phyloP scores from a whole-genome alignment of 2,797 vertebrate species.

The Masticophis lateralis region DNA sequence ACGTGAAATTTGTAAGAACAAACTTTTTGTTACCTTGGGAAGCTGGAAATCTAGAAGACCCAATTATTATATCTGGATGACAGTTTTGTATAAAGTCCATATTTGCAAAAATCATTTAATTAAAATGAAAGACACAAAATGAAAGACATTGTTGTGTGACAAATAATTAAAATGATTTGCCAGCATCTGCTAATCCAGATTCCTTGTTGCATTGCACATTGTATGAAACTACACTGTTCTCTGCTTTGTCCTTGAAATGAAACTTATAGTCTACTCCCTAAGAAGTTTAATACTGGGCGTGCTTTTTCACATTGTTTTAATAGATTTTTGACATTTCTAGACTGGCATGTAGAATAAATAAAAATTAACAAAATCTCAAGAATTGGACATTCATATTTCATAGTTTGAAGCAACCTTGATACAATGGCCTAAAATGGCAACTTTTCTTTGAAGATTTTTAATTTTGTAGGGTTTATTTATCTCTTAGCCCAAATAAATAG shows the following conservation, averaged over 20 bases:
- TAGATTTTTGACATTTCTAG: constrained; percentile 53
- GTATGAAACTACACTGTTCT: constrained; percentile 54
- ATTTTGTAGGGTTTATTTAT: neutral
- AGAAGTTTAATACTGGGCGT: constrained; percentile 70
- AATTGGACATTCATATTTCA: constrained; percentile 59
- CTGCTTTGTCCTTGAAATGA: constrained; percentile 65
- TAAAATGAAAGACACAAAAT: constrained; percentile 71
- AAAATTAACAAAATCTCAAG: constrained; percentile 63
- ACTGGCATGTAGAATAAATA: constrained; percentile 64
- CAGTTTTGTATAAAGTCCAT: constrained; percentile 56
- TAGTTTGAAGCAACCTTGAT: constrained; percentile 48
- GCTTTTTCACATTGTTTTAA: constrained; percentile 68
- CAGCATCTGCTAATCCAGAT: constrained; percentile 55
- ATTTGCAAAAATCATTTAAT: constrained; percentile 72
- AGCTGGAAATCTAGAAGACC: constrained; percentile 61
- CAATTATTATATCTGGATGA: constrained; percentile 53
- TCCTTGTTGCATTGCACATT: constrained; percentile 61
- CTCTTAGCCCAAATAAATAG: neutral
- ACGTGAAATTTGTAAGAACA: neutral
- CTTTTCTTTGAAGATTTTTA: constrained; percentile 36
- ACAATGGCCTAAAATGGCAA: constrained; percentile 44
- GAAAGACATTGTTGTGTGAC: constrained; percentile 69
- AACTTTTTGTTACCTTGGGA: constrained; percentile 51
- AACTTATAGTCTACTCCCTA: constrained; percentile 64
- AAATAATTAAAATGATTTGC: constrained; percentile 76